Percentiles rank a stretch among this genome's conserved stretches.
Evolutionary conservation across 2,797 vertebrate genomes (phyloP).

Genomic region (Sebastes minor): DNA sequence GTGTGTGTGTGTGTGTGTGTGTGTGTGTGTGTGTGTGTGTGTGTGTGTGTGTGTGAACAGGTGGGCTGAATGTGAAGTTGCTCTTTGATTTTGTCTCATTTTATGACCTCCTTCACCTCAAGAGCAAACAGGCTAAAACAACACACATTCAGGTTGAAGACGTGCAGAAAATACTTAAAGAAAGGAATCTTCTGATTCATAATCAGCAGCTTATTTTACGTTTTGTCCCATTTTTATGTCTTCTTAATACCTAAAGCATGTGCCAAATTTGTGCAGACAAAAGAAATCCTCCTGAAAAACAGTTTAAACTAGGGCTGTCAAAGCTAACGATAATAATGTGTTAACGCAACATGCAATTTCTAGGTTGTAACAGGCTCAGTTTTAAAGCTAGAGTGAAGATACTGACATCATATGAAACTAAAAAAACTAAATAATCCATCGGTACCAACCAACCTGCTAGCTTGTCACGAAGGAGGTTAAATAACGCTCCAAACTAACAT

Average conservation of each 20-base stretch:
- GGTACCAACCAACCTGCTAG: too few species aligned
- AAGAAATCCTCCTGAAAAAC: background rate
- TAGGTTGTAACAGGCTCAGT: too few species aligned
- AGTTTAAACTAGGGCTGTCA: too few species aligned
- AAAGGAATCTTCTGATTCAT: background rate
- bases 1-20: background rate
- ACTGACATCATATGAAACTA: too few species aligned
- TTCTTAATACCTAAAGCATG: background rate
- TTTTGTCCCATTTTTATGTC: background rate
- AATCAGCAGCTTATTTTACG: background rate
- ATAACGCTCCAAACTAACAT: too few species aligned
- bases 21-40: background rate
- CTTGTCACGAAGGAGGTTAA: too few species aligned
- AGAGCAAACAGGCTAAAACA: background rate
- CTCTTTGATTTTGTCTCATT: conserved; percentile 4
- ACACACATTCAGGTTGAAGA: background rate
- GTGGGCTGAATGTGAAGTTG: background rate
- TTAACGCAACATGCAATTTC: too few species aligned
- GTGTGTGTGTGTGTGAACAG: background rate
- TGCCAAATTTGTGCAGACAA: background rate
- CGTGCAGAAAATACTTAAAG: background rate
- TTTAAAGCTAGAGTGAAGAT: too few species aligned
- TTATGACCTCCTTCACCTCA: conserved; percentile 2
- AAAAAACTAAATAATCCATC: fast-evolving
- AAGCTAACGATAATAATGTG: too few species aligned